phyloP scores from a whole-genome alignment of 2,888 invertebrate genomes.

The Rhingia rostrata region DNA sequence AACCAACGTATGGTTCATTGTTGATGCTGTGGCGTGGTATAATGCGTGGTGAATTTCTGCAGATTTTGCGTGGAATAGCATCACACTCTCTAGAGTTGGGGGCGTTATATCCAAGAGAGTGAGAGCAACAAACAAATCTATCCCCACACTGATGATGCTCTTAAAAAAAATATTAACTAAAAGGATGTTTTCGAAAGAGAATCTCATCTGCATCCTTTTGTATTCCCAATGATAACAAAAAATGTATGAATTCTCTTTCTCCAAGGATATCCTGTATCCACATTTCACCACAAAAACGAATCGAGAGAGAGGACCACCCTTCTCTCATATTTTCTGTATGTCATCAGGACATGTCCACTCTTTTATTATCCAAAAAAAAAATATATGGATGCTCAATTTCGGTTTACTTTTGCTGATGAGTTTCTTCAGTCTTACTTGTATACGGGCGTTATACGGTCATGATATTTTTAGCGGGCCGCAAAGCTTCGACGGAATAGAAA shows the following conservation, averaged over 20 bases:
- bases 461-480: slow-evolving; percentile 72
- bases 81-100: slow-evolving; percentile 15
- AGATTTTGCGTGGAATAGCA: slow-evolving; percentile 61
- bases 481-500: slow-evolving; percentile 53
- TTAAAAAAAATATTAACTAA: not conserved
- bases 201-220: slow-evolving; percentile 5
- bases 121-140: not conserved
- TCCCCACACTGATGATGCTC: slow-evolving; percentile 1
- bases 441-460: slow-evolving; percentile 83
- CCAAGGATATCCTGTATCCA: slow-evolving; percentile 20
- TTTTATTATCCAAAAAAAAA: slow-evolving; percentile 30
- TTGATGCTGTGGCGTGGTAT: slow-evolving; percentile 58
- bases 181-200: slow-evolving; percentile 18
- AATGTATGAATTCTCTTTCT: slow-evolving; percentile 41
- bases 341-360: slow-evolving; percentile 43
- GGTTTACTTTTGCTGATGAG: slow-evolving; percentile 79
- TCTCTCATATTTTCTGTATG: slow-evolving; percentile 40
- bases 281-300: slow-evolving; percentile 62
- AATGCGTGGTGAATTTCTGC: slow-evolving; percentile 52
- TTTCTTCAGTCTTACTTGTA: slow-evolving; percentile 82
- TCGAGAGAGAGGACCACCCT: not conserved
- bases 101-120: slow-evolving; percentile 25
- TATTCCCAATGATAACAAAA: slow-evolving; percentile 36
- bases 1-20: slow-evolving; percentile 10
- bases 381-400: slow-evolving; percentile 51